Conservation (phyloP, 2,797 vertebrate genomes). For the Fistularia tabacaria region DNA sequence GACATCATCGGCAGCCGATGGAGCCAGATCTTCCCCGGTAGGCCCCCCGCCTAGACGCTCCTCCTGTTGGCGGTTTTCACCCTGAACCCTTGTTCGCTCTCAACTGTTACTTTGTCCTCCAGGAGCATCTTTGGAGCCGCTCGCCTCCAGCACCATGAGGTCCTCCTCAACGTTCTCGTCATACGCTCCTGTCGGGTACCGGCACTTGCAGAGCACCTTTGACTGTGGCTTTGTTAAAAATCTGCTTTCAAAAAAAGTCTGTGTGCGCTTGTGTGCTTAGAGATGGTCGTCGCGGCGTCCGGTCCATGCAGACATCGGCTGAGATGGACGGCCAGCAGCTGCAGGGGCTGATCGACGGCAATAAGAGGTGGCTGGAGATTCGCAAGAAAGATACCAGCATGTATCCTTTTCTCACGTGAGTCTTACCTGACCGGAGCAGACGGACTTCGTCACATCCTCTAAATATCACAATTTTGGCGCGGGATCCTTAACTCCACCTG, state of each 20-base stretch:
- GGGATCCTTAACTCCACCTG: constrained; percentile 68
- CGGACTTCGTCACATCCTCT: background rate
- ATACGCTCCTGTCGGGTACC: constrained; percentile 62
- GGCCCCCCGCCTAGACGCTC: constrained; percentile 13
- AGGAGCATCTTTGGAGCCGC: constrained; percentile 58
- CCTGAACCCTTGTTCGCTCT: background rate
- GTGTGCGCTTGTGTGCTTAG: constrained; percentile 45
- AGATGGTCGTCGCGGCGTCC: constrained; percentile 67
- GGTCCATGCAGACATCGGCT: constrained; percentile 42
- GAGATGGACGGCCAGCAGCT: constrained; percentile 68
- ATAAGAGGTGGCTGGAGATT: constrained; percentile 86
- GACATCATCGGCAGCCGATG: constrained; percentile 76
- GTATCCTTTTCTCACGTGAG: constrained; percentile 81
- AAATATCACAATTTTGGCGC: background rate
- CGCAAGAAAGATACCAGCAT: constrained; percentile 79
- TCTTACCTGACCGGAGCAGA: background rate
- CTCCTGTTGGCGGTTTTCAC: background rate
- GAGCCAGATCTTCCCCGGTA: constrained; percentile 84
- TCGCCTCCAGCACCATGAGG: constrained; percentile 34
- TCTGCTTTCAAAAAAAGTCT: background rate
- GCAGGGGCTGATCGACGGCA: constrained; percentile 81
- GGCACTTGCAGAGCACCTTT: background rate
- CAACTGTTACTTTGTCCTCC: constrained; percentile 16
- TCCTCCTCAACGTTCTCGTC: constrained; percentile 42
- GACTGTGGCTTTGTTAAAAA: background rate